phyloP scores from a whole-genome alignment of 2,113 vertebrate species.

The human (Homo sapiens) region DNA sequence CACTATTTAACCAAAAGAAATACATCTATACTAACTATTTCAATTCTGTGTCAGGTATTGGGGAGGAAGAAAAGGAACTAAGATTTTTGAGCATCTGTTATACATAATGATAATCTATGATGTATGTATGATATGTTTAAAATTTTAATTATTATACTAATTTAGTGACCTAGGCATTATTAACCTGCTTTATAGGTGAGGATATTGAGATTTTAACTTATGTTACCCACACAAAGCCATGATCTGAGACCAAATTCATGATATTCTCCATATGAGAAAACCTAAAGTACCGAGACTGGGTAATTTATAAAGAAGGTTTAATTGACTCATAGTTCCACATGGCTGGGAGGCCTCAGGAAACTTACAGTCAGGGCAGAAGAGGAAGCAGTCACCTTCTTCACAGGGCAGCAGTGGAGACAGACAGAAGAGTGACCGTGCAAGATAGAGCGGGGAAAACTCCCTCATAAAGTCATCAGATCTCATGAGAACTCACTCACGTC shows the following conservation, averaged over 20 bases:
- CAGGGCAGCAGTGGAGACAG: no score
- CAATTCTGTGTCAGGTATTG: neutral
- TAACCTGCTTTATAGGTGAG: neutral
- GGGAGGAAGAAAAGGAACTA: neutral
- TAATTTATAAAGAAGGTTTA: no score
- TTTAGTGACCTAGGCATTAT: neutral
- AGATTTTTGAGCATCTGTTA: neutral
- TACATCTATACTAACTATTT: neutral
- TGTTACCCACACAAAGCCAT: neutral
- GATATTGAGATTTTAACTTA: neutral
- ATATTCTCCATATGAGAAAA: neutral
- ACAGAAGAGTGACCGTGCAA: no score
- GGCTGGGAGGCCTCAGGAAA: no score
- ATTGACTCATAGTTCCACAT: no score
- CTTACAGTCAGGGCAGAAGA: no score
- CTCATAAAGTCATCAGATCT: no score
- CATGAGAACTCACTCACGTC: no score
- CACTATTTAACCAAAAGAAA: neutral
- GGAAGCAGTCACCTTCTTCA: no score
- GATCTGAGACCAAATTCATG: neutral
- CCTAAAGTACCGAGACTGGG: no score
- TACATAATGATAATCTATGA: neutral
- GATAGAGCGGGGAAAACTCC: no score
- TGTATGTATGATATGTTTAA: neutral
- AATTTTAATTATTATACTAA: neutral